A percentile compares a stretch with the other conserved stretches of the same genome.
These are phyloP conservation scores for Leptopterna dolabrata DNA, from an alignment of 2,888 invertebrate species.

Conservation along the genomic window DNA sequence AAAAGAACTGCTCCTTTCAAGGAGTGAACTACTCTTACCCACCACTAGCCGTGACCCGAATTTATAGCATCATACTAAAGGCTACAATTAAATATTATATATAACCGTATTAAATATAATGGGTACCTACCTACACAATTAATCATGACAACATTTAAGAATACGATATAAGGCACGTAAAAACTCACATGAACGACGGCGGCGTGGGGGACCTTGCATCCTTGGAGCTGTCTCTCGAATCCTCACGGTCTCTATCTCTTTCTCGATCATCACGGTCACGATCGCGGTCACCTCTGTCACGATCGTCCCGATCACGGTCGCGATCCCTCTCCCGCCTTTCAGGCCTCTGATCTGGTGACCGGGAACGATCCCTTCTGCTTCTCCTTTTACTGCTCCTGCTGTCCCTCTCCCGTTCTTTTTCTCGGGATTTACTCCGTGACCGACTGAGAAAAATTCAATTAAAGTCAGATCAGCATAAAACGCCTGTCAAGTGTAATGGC, in stretches of 20 bases:
- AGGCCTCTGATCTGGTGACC: slow-evolving; percentile 20
- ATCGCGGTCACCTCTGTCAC: neutral
- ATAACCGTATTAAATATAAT: no score
- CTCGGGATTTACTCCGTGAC: slow-evolving; percentile 41
- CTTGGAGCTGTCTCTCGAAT: slow-evolving; percentile 63
- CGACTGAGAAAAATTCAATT: slow-evolving; percentile 39
- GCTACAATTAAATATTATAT: no score
- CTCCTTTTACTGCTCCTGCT: slow-evolving; percentile 65
- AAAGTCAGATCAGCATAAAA: slow-evolving; percentile 1
- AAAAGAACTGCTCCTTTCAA: no score
- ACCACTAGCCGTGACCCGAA: no score
- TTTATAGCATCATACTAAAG: no score
- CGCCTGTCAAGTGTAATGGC: no score
- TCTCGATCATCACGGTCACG: slow-evolving; percentile 38
- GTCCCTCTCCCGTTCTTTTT: neutral
- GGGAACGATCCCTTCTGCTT: slow-evolving; percentile 66
- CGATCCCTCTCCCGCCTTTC: slow-evolving; percentile 16
- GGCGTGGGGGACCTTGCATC: slow-evolving; percentile 72
- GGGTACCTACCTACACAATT: no score
- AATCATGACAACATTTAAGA: no score
- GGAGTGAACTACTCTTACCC: no score
- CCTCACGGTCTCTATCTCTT: slow-evolving; percentile 44
- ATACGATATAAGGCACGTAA: no score
- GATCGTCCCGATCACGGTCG: neutral
- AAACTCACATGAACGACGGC: slow-evolving; percentile 82